Conservation (phyloP, 2,797 vertebrate species). For the Sparus aurata region DNA sequence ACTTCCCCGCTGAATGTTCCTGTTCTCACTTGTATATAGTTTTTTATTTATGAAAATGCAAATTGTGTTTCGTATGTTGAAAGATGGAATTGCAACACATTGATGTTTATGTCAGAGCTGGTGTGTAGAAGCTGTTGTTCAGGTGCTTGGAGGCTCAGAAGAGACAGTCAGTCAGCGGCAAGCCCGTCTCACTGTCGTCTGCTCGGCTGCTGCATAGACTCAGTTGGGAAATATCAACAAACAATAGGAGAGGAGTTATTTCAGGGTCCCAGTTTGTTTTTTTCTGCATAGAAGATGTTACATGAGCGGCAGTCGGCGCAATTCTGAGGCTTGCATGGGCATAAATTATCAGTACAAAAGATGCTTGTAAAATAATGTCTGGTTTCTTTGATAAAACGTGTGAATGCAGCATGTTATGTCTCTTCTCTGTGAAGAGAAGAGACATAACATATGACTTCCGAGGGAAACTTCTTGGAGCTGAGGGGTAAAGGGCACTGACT, state of each 20-base stretch:
- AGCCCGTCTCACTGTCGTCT: background rate
- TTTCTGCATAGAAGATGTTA: constrained; percentile 8
- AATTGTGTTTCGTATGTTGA: constrained; percentile 56
- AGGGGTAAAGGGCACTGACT: background rate
- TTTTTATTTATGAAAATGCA: constrained; percentile 70
- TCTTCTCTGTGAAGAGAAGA: background rate
- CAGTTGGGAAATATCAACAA: constrained; percentile 15
- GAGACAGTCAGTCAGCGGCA: constrained; percentile 22
- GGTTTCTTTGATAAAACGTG: background rate
- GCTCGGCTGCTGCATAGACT: constrained; percentile 16
- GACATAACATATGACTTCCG: background rate
- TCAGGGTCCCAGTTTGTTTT: background rate
- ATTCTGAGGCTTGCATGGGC: background rate
- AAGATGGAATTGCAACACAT: constrained; percentile 34
- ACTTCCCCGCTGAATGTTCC: constrained; percentile 51
- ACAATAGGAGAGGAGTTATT: constrained; percentile 1
- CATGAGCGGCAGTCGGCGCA: background rate
- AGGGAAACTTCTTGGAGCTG: background rate
- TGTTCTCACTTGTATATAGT: constrained; percentile 44
- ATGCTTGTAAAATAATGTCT: background rate
- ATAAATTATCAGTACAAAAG: constrained; percentile 13
- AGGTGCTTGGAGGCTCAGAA: constrained; percentile 1
- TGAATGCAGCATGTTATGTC: background rate
- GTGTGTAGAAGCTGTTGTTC: constrained; percentile 24
- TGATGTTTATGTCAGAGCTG: constrained; percentile 48